Conservation (phyloP, 2,888 invertebrate species). For the Galeopsomyia nigrocyanea region DNA sequence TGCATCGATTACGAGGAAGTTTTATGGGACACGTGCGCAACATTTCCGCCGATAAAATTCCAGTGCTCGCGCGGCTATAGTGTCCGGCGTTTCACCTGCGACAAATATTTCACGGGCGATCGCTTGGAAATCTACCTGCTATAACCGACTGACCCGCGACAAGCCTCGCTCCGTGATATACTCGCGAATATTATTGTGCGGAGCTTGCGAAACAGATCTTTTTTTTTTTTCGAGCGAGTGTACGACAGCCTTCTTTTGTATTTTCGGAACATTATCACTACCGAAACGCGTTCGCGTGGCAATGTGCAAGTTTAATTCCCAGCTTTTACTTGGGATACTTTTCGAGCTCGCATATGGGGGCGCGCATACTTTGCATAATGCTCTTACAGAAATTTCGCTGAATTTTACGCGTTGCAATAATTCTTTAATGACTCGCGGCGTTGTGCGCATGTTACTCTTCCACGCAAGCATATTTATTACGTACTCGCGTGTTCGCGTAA, state of each 20-base stretch:
- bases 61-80: conserved; percentile 14
- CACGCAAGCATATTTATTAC: too few relatives aligned
- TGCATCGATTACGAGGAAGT: conserved; percentile 42
- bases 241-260: background rate
- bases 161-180: background rate
- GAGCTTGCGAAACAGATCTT: too few relatives aligned
- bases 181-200: too few relatives aligned
- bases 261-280: too few relatives aligned
- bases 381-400: background rate
- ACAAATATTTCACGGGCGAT: conserved; percentile 53
- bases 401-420: background rate
- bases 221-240: background rate
- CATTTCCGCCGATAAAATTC: conserved; percentile 48
- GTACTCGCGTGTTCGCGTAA: too few relatives aligned
- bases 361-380: background rate
- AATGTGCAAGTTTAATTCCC: too few relatives aligned
- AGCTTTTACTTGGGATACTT: background rate
- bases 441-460: too few relatives aligned
- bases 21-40: conserved; percentile 28
- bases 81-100: conserved; percentile 38
- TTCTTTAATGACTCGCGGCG: background rate
- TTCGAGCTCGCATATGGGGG: too few relatives aligned
- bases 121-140: conserved; percentile 50
- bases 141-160: conserved; percentile 38
- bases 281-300: too few relatives aligned